Percentiles rank a stretch among this genome's conserved stretches.
Evolutionary conservation across 2,888 invertebrate genomes (phyloP).

Genomic region (Pasiphila rectangulata): DNA sequence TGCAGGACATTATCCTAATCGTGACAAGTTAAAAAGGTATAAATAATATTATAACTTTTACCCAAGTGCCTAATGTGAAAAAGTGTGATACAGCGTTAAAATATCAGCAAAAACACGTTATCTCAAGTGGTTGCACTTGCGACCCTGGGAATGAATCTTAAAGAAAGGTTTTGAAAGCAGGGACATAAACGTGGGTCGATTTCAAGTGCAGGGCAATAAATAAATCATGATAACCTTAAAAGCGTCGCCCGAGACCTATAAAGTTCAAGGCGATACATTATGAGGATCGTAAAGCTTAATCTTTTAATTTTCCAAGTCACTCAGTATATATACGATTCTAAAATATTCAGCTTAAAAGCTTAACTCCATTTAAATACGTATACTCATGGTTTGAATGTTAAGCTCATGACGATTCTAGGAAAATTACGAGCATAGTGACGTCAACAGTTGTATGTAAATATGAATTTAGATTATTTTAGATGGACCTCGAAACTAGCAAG

Average conservation of each 20-base stretch:
- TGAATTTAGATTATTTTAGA: too few species aligned
- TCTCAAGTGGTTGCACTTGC: slow-evolving; percentile 49
- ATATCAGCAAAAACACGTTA: slow-evolving; percentile 42
- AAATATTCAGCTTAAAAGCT: neutral
- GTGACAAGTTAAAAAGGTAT: too few species aligned
- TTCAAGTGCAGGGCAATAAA: slow-evolving; percentile 69
- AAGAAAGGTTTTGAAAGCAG: slow-evolving; percentile 35
- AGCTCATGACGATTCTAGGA: too few species aligned
- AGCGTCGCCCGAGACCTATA: slow-evolving; percentile 63
- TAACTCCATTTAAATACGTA: too few species aligned
- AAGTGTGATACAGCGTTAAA: slow-evolving; percentile 36
- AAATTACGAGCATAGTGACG: too few species aligned
- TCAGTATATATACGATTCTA: slow-evolving; percentile 6
- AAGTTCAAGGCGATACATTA: slow-evolving; percentile 52
- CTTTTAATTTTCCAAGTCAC: slow-evolving; percentile 21
- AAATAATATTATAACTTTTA: neutral
- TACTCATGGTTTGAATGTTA: too few species aligned
- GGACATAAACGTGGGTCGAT: slow-evolving; percentile 41
- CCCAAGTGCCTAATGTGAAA: slow-evolving; percentile 12
- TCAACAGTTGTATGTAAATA: too few species aligned
- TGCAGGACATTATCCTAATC: too few species aligned
- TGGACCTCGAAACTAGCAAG: too few species aligned
- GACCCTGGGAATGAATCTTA: slow-evolving; percentile 47
- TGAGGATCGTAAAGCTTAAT: slow-evolving; percentile 40
- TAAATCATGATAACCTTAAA: slow-evolving; percentile 72